These are phyloP conservation scores for Cantharis flavilabris DNA, from an alignment of 2,888 invertebrate genomes.

Conservation along the genomic window DNA sequence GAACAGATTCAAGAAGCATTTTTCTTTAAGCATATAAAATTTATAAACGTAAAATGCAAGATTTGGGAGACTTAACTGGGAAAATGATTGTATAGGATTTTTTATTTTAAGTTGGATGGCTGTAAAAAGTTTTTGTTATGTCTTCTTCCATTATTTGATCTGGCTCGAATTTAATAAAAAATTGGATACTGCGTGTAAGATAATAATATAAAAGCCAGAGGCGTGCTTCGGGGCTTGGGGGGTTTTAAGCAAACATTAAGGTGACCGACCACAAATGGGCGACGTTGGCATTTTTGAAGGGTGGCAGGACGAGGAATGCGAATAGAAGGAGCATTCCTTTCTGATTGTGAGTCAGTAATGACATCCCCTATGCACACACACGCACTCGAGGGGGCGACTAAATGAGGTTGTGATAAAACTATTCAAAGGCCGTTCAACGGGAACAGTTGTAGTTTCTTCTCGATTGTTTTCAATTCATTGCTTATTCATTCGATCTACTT, in stretches of 20 bases:
- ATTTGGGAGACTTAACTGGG: background rate
- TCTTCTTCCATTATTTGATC: background rate
- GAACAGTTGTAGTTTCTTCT: background rate
- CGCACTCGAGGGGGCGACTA: background rate
- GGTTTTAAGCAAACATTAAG: background rate
- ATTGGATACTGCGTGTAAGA: background rate
- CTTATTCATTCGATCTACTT: background rate
- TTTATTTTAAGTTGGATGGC: background rate
- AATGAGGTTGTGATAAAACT: background rate
- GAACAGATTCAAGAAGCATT: background rate
- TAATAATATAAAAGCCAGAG: background rate
- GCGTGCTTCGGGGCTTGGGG: background rate
- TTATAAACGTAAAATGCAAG: background rate
- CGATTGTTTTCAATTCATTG: background rate
- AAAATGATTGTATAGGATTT: background rate
- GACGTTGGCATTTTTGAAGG: background rate
- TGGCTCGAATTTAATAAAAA: background rate
- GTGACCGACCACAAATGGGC: too few species aligned
- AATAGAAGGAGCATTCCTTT: background rate
- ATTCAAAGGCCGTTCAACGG: background rate
- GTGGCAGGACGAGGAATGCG: background rate
- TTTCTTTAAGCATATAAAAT: background rate
- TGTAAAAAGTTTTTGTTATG: background rate
- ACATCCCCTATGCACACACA: background rate
- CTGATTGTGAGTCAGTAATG: background rate